These are phyloP conservation scores for Dysdera silvatica DNA, from an alignment of 1,140 invertebrate species.

Conservation along the genomic window DNA sequence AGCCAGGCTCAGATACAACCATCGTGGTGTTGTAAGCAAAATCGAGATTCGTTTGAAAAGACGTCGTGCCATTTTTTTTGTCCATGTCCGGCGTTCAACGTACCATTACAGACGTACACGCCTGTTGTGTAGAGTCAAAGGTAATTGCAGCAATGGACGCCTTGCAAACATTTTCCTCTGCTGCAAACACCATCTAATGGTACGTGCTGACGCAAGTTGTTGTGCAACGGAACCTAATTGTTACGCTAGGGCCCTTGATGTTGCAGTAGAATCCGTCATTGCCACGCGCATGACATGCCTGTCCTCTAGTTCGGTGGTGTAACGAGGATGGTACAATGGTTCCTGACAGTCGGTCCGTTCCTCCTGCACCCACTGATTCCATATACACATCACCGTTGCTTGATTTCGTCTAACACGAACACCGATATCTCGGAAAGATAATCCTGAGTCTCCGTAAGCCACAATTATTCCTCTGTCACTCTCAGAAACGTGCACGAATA, in stretches of 20 bases:
- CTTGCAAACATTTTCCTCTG: neutral
- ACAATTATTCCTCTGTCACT: neutral
- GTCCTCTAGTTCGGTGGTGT: neutral
- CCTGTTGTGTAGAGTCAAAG: conserved; percentile 6
- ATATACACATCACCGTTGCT: neutral
- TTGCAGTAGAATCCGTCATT: neutral
- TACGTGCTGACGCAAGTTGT: neutral
- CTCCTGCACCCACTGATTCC: neutral
- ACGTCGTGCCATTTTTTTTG: conserved; percentile 1
- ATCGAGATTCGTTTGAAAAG: neutral
- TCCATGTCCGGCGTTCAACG: neutral
- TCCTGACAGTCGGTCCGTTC: neutral
- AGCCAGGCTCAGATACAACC: neutral
- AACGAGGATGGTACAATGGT: neutral
- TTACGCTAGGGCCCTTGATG: neutral
- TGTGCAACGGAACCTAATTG: neutral
- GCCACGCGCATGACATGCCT: neutral
- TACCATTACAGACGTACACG: neutral
- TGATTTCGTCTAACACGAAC: neutral
- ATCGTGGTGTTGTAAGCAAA: conserved; percentile 5
- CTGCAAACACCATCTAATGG: neutral
- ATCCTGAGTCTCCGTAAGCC: neutral
- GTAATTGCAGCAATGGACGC: neutral
- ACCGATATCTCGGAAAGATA: neutral
- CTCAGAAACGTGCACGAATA: neutral